phyloP scores from a whole-genome alignment of 2,113 vertebrate species.

The Nothoprocta perdicaria region DNA sequence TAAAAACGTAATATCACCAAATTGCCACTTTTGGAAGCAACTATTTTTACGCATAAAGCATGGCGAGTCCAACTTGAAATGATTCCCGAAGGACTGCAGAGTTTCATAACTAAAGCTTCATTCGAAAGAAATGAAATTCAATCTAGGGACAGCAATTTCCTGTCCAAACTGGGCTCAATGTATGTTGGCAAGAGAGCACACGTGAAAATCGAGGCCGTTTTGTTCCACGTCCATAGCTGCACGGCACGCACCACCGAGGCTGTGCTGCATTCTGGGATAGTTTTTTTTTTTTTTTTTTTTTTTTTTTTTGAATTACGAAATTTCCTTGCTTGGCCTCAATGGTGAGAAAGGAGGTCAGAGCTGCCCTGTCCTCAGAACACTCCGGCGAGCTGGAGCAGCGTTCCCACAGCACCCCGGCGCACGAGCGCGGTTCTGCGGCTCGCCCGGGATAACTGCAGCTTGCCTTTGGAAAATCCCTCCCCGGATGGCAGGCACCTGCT shows the following conservation, averaged over 20 bases:
- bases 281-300: not conserved
- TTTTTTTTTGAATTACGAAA: accelerated
- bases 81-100: not conserved
- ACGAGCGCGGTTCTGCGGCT: not conserved
- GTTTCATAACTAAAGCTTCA: not conserved
- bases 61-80: not conserved
- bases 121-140: not conserved
- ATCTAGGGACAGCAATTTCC: not conserved
- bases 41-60: not conserved
- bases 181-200: not conserved
- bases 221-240: accelerated
- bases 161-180: not conserved
- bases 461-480: slow-evolving; percentile 55
- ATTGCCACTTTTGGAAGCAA: not conserved
- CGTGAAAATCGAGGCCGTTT: accelerated
- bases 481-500: slow-evolving; percentile 37
- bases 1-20: accelerated
- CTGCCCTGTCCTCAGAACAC: not conserved
- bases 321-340: not conserved
- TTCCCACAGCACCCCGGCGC: not conserved
- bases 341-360: not conserved
- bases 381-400: not conserved
- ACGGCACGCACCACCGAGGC: accelerated
- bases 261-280: not conserved
- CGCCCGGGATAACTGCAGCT: not conserved